Evolutionary conservation across 1,140 invertebrate genomes (phyloP).

Genomic region (Lucilia cuprina): DNA sequence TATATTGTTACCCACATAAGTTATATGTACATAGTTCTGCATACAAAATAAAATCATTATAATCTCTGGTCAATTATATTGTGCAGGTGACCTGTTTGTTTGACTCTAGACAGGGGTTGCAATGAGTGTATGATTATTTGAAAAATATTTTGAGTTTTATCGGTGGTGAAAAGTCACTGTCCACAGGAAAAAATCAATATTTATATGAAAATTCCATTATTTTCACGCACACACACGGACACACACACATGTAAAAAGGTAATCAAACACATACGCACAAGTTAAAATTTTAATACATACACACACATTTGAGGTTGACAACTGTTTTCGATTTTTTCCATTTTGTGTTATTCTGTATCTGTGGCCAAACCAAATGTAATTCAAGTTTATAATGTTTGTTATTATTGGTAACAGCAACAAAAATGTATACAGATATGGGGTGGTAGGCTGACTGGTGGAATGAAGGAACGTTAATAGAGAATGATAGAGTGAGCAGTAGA

Average conservation of each 20-base stretch:
- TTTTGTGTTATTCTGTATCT: not conserved
- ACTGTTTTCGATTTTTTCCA: not conserved
- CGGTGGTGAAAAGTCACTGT: not conserved
- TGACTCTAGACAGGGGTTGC: not conserved
- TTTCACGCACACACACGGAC: not conserved
- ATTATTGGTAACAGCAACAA: not conserved
- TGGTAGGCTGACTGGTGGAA: not conserved
- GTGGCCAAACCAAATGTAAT: not conserved
- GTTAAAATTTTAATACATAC: not conserved
- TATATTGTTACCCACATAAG: too few species aligned
- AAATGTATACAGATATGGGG: not conserved
- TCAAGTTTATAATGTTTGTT: slow-evolving; percentile 5
- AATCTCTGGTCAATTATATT: not conserved
- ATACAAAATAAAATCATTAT: too few species aligned
- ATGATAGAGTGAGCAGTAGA: too few species aligned
- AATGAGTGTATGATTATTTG: not conserved
- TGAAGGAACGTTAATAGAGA: not conserved
- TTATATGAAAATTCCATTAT: not conserved
- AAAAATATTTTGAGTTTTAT: not conserved
- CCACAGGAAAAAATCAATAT: slow-evolving; percentile 9
- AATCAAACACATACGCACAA: not conserved
- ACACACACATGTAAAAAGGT: not conserved
- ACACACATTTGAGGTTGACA: not conserved
- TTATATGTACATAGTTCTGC: too few species aligned
- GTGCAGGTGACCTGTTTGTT: not conserved